Evolutionary conservation across 2,888 invertebrate genomes (phyloP), one percentile per base, ranked within the genome.

Genomic region (Alentia gelatinosa): DNA sequence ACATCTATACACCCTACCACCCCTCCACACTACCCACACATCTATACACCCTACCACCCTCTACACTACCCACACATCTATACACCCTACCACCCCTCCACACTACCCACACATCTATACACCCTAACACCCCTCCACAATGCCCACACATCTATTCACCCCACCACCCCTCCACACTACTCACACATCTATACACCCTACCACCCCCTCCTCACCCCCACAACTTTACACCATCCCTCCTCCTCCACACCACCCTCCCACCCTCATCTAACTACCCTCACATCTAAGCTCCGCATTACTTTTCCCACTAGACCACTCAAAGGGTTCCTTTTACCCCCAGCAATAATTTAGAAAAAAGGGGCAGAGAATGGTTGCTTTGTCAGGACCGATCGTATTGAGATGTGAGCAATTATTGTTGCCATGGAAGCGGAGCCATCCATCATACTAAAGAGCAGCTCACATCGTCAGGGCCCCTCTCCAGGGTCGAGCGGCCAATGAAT

Each of bases 301-400:
- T 47, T 12, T 47, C 7, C 47, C 47, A 47, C 47, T 12, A 47
- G 19, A 47, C 9, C 47, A 7, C 47, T 47, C 19, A 47, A 19
- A 56, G 56, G 19, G 23, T 56, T 19, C 56, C 5, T 56, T n/a
- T 56, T 19, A n/a, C 56, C 56, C n/a, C n/a, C 12, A 56, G 12
- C 56, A 56, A 19, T 56, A 56, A 56, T n/a, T n/a, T n/a, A 56
- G 5, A 12, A n/a, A 56, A n/a, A 47, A 47, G 19, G 56, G n/a
- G n/a, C 56, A 56, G 56, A 56, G 56, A 56, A 56, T n/a, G 56
- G 56, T 56, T 56, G 56, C 56, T n/a, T 56, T 56, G 56, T 56
- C 5, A 1, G 56, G n/a, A n/a, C 56, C 3, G 56, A 19, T 56
- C 56, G n/a, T 56, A 56, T 56, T 56, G 56, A 56, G 56, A 56